phyloP scores from a whole-genome alignment of 2,888 invertebrate species.

The Adela reaumurella region DNA sequence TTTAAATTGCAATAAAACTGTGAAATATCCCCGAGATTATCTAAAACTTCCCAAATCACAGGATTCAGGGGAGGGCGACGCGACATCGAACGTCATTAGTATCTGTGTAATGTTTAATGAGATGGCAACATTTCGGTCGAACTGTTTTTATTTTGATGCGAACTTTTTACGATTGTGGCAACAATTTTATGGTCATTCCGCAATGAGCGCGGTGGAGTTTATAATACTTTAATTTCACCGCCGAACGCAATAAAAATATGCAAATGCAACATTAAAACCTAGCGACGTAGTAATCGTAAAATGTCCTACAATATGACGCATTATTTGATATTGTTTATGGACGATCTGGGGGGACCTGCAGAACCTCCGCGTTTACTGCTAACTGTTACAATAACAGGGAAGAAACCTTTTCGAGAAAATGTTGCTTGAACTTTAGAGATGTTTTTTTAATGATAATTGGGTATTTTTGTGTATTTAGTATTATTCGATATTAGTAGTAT shows the following conservation, averaged over 20 bases:
- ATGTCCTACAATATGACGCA: neutral
- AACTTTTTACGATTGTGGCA: constrained; percentile 39
- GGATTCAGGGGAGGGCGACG: no score
- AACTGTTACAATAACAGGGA: no score
- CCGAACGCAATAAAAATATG: constrained; percentile 51
- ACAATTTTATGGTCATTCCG: constrained; percentile 44
- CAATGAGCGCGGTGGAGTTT: constrained; percentile 37
- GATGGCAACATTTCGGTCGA: constrained; percentile 27
- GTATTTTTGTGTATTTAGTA: no score
- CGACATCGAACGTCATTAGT: neutral
- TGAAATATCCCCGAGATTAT: no score
- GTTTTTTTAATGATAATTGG: no score
- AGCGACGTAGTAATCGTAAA: neutral
- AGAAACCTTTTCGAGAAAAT: no score
- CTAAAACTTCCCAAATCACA: no score
- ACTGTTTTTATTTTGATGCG: constrained; percentile 40
- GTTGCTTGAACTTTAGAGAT: no score
- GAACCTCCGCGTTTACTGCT: no score
- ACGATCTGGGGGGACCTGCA: neutral
- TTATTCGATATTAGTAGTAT: no score
- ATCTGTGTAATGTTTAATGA: neutral
- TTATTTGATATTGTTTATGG: neutral
- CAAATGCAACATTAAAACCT: constrained; percentile 46
- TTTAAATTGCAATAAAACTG: no score
- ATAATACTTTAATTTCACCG: constrained; percentile 55